Base-by-base conservation (phyloP, 2,113 vertebrate genomes). In the Alligator sinensis region DNA sequence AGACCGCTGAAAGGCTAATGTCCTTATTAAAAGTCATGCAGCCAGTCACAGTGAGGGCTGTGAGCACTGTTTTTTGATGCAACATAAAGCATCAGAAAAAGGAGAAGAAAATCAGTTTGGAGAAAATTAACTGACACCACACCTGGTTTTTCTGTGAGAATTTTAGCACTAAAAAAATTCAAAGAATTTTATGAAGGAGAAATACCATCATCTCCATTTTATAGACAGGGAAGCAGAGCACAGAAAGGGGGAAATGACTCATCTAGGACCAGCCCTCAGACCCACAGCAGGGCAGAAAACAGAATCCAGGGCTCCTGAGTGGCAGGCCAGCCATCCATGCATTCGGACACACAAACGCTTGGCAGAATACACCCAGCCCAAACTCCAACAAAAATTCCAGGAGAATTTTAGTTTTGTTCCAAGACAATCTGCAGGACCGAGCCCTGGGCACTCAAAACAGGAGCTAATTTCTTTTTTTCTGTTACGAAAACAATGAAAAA, bases 311-410 rank as follows among this genome's bases (percentile, higher is more conserved):
- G 21, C 47, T 34, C 55, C n/a, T 62, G 54, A 90, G 47, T 76
- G 68, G 21, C 24, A 24, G 25, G 22, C 61, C 61, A 62, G 19
- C 75, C 82, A 30, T 22, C n/a, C 30, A 16, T 13, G 34, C 54
- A 59, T 11, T 62, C 60, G 78, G 38, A 15, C 47, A 74, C 21
- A 68, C 1, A 11, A 0, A 2, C 9, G 1, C 1, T 74, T 82
- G 70, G 38, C 54, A 92, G 13, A 91, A 15, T 6, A 6, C 9
- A 55, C 22, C 22, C 47, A 89, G 62, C 27, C 18, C 47, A 19
- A 76, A 87, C 5, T 8, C 80, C 81, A 81, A 11, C 9, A 92
- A 64, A 6, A 3, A 55, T 79, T 61, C 58, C 81, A 84, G 9
- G 6, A 5, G 10, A 68, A 80, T 14, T 82, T 92, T 1, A 64